Conservation (phyloP, 1,140 invertebrate genomes). For the Monochamus saltuarius region DNA sequence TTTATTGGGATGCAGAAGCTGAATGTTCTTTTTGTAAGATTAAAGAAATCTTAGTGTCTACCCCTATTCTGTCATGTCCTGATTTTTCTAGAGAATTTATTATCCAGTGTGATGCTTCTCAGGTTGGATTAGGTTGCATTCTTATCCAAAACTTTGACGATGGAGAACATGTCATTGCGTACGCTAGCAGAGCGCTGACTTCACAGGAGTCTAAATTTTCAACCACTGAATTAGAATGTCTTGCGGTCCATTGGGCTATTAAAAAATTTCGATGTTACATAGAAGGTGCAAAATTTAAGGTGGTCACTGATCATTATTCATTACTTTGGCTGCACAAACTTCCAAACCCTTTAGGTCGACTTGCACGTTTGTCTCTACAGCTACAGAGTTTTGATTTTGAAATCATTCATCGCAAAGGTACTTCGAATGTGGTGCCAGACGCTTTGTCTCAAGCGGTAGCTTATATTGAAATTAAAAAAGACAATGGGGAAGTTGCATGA, state of each 20-base stretch:
- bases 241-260: slow-evolving; percentile 52
- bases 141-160: slow-evolving; percentile 36
- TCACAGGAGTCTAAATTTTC: slow-evolving; percentile 51
- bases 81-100: slow-evolving; percentile 17
- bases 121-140: slow-evolving; percentile 37
- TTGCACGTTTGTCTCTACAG: slow-evolving; percentile 51
- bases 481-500: no score
- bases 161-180: slow-evolving; percentile 45
- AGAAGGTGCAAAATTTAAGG: slow-evolving; percentile 49
- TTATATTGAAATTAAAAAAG: no score
- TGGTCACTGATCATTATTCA: slow-evolving; percentile 53
- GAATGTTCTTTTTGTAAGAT: slow-evolving; percentile 18
- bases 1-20: slow-evolving; percentile 15
- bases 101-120: slow-evolving; percentile 32
- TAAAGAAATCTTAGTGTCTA: slow-evolving; percentile 14
- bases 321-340: slow-evolving; percentile 50
- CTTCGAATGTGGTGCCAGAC: slow-evolving; percentile 43
- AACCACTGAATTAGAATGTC: slow-evolving; percentile 53
- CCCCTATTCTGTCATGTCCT: slow-evolving; percentile 21
- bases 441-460: not conserved
- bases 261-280: slow-evolving; percentile 52
- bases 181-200: slow-evolving; percentile 48
- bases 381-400: slow-evolving; percentile 50
- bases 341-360: slow-evolving; percentile 47
- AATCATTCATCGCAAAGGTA: slow-evolving; percentile 48